phyloP scores from a whole-genome alignment of 2,113 vertebrate genomes.

The Bolborhynchus lineola region DNA sequence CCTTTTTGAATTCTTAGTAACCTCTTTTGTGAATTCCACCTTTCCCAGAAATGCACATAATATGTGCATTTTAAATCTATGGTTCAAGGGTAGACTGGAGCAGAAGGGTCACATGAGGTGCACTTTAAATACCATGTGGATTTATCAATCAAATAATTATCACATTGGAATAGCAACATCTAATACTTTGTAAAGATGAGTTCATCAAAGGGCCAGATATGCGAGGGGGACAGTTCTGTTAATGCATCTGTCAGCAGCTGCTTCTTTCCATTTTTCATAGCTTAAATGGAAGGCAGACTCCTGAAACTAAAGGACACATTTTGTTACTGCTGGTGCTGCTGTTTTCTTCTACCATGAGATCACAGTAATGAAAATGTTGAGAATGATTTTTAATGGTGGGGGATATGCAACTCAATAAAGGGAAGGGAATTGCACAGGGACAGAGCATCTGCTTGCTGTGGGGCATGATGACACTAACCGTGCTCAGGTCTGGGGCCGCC shows the following conservation, averaged over 20 bases:
- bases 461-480: neutral
- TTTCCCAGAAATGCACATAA: neutral
- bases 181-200: conserved; percentile 12
- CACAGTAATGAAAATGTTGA: neutral
- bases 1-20: neutral
- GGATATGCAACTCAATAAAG: neutral
- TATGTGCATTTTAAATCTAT: neutral
- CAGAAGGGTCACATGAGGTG: neutral
- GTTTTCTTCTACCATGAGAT: neutral
- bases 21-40: neutral
- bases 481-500: neutral
- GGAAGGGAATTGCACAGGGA: neutral
- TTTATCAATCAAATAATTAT: conserved; percentile 30
- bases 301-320: neutral
- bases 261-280: neutral
- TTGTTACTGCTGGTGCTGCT: neutral
- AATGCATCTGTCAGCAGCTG: conserved; percentile 9
- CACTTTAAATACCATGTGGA: neutral
- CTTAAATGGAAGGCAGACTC: neutral
- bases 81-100: neutral
- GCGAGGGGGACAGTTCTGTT: neutral
- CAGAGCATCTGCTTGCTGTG: neutral
- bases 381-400: neutral
- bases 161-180: neutral
- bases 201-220: neutral